Base-by-base conservation (phyloP, 2,888 invertebrate species). In the Amphimallon solstitiale region DNA sequence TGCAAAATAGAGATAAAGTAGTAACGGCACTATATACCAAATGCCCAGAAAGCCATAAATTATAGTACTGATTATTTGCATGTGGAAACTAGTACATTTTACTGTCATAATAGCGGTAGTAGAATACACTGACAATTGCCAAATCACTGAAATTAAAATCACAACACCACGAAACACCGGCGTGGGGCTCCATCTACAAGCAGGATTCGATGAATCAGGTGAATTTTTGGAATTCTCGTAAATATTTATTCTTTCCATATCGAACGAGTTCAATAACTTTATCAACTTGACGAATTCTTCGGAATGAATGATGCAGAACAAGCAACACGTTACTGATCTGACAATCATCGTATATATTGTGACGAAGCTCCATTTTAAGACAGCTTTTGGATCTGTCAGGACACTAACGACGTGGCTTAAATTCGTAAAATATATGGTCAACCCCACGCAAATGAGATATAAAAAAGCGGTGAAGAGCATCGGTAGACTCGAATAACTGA, bases 11-110 rank as follows among this genome's bases (percentile, higher is more conserved):
- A 71, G 62, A 46, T 74, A 76, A 12, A 74, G 49, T 4, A 74
- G 66, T 15, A 71, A 63, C 0, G 75, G 76, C 19, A 65, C 40
- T 40, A 74, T 45, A 60, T 74, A 74, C 75, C 76, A 76, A 9
- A 65, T 67, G 5, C 29, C 6, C 5, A 29, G 29, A 3, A 29
- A 1, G 9, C 29, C 9, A 29, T 29, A 29, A 5, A 29, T 29
- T 29, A 29, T 29, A 29, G 1, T 5, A 29, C 29, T 9, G 6
- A 5, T 5, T 7, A 29, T 7, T 3, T 1, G 1, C 5, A 9
- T 9, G 5, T 5, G 5, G 6, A 29, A 29, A 5, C 29, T 29
- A 1, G 29, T 29, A 5, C 1, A 29, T 5, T 29, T 5, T 1
- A 29, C 5, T 23, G 5, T 3, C 1, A 9, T 5, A 3, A 29